Evolutionary conservation across 2,113 vertebrate species (phyloP), one percentile per base, ranked within the genome.

Genomic region (Phocoena phocoena): DNA sequence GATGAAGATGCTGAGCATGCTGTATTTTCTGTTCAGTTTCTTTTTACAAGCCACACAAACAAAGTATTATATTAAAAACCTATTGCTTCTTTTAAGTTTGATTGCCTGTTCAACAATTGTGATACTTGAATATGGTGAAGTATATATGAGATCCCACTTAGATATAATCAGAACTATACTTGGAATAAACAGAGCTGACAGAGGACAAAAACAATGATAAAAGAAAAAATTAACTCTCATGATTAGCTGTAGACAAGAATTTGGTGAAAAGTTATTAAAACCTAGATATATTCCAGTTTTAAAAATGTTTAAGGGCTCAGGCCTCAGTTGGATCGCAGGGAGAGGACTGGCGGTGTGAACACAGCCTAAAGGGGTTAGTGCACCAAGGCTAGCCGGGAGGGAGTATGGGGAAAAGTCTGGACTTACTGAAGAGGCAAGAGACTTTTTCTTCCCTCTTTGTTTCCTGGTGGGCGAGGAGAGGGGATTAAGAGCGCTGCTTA

Each of bases 321-420:
- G 13, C 13, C 13, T 50, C 1, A 0, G 47, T 50, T 14, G 13
- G 13, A 50, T 50, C 3, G 0, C 47, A 50, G 13, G 47, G 47
- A 50, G 47, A 50, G 3, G 13, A 50, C 47, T 50, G 47, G 47
- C 1, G 1, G 47, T 1, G 1, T 50, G 47, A 50, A 50, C 47
- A 14, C 3, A 50, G 47, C 47, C 47, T 50, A 13, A 50, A 50
- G 47, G 47, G 13, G 47, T 50, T 50, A 50, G 47, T 50, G 47
- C 47, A 14, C 47, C 47, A 50, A 3, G 12, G 13, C 47, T 50
- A 14, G 47, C 47, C 3, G 3, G 47, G 13, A 50, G 47, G 47
- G 12, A 50, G 47, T 50, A 3, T 13, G 1, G 47, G 13, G 47
- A 50, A 50, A 50, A 50, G 47, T 50, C 47, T 50, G 47, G 47